Base-by-base conservation (phyloP, 1,140 invertebrate genomes). In the Lepidurus packardi region DNA sequence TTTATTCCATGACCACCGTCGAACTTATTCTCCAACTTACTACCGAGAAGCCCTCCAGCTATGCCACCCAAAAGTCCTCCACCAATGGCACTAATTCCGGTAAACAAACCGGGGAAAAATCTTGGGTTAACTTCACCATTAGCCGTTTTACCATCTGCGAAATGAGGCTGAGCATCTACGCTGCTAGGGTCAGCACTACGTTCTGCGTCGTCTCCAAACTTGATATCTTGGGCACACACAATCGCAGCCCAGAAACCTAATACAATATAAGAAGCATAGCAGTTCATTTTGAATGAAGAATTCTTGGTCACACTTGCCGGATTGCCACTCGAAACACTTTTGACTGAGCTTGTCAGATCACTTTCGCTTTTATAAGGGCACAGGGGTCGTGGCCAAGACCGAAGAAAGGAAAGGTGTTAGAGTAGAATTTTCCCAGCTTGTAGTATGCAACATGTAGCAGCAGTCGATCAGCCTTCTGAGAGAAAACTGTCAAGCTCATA, bases 351-450 rank as follows among this genome's bases (percentile, higher is more conserved):
- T 7, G 53, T 65, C 13, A 0, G 53, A 65, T 65, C n/a, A 65
- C 53, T 65, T 65, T 65, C 53, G 53, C 53, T 65, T 65, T 65
- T 65, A 65, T 65, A 65, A 21, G 53, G 53, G 53, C 53, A 21
- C 53, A 65, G 53, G 13, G 53, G 53, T 65, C 53, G 8, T 7
- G 9, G 21, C 53, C 53, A 21, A 7, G 0, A 21, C 16, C 53
- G 47, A 21, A 65, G 53, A 65, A 65, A 65, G 53, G 53, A 65
- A 65, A 65, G 21, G 53, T 65, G 53, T 65, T 65, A 21, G n/a
- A 65, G 53, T 65, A 65, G 53, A n/a, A 65, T 0, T 65, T 65
- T 16, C 53, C 53, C 16, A 21, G 16, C 53, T 65, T 16, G 8
- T 21, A 65, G 53, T n/a, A 65, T 13, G 53, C 53, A 16, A 16